Base-by-base conservation (phyloP, 2,888 invertebrate genomes). In the Halictus ligatus region DNA sequence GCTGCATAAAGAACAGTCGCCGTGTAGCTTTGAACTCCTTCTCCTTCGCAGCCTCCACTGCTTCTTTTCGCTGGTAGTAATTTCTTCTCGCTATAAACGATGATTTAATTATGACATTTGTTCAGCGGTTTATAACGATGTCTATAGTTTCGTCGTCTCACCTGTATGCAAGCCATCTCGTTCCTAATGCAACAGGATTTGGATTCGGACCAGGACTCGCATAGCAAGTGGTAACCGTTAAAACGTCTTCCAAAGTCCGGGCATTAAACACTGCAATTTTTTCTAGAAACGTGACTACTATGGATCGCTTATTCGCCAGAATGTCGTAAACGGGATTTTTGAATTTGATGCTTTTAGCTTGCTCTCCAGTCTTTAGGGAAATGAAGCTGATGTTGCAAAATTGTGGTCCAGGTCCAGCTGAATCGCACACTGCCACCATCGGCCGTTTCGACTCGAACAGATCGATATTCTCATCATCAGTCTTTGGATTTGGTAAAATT, bases 1-100 rank as follows among this genome's bases (percentile, higher is more conserved):
- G 99, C 99, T 2, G 99, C 99, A 95, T 99, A 98, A 15, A 99
- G 96, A 78, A 99, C 98, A 0, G 99, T 98, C 1, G 99, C 99
- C 73, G 99, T 99, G 92, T 98, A 98, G 94, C 98, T 98, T 93
- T 98, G 97, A 21, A 98, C 97, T 21, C 98, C 98, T 94, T 98
- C 98, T 46, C 96, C 97, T 95, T 98, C 98, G 95, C 98, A 98
- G 2, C 98, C 98, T 2, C 98, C 98, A 84, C 97, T 97, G 94
- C 98, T 98, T 81, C 98, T 96, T 94, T 97, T 97, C 0, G 97
- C 96, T 75, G 97, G 97, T 86, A 98, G 96, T 75, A 99, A 96
- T 95, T 98, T 98, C 94, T 98, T 97, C 94, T 99, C 99, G 79
- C 98, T 98, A 93, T 95, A 96, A 13, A 96, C 96, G 88, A 96